Evolutionary conservation across 2,888 invertebrate genomes (phyloP).

Genomic region (Artemia sp.): DNA sequence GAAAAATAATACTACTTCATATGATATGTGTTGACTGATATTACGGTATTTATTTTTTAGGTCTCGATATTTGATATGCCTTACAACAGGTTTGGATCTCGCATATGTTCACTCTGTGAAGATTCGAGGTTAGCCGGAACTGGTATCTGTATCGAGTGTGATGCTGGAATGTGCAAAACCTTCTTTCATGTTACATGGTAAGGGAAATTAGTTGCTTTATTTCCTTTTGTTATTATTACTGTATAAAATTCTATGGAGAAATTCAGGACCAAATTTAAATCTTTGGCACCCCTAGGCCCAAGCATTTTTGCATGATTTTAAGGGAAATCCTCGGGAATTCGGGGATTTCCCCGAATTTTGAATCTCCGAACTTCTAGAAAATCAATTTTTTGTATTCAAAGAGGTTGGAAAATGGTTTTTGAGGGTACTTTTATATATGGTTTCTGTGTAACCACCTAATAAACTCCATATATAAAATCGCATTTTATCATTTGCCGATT

Average conservation of each 20-base stretch:
- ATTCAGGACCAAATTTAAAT: conserved; percentile 16
- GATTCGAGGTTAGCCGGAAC: conserved; percentile 71
- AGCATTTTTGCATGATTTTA: no score
- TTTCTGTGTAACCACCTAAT: no score
- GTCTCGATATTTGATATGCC: conserved; percentile 93
- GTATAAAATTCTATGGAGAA: conserved; percentile 16
- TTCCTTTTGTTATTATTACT: background rate
- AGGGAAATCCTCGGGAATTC: background rate
- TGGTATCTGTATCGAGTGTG: conserved; percentile 91
- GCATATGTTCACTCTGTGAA: conserved; percentile 72
- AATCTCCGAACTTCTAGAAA: no score
- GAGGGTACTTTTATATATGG: no score
- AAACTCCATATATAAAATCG: no score
- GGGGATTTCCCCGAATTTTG: background rate
- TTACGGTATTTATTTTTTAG: background rate
- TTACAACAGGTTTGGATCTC: conserved; percentile 89
- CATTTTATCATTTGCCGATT: no score
- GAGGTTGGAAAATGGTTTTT: no score
- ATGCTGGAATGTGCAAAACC: conserved; percentile 93
- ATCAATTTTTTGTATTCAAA: no score
- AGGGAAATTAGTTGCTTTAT: conserved; percentile 25
- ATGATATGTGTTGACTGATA: background rate
- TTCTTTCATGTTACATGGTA: conserved; percentile 96
- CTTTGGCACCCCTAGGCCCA: background rate
- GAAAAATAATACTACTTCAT: background rate